Evolutionary conservation across 2,888 invertebrate species (phyloP).

Genomic region (Eupelmus urozonus): DNA sequence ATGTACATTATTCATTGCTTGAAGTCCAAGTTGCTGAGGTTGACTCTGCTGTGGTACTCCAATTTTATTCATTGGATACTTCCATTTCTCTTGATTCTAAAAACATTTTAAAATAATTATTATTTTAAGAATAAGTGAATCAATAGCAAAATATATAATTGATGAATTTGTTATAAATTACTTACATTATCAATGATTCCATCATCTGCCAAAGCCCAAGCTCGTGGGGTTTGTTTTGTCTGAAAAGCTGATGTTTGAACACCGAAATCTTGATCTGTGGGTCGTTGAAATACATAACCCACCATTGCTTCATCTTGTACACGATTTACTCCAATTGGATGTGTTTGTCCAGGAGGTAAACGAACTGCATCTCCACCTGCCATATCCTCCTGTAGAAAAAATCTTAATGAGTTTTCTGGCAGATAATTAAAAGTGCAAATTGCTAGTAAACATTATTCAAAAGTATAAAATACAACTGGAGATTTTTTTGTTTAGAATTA

Average conservation of each 20-base stretch:
- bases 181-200: conserved; percentile 88
- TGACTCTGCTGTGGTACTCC: conserved; percentile 80
- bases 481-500: no score
- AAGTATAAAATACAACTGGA: no score
- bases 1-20: conserved; percentile 78
- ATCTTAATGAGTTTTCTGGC: not conserved
- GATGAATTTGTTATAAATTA: conserved; percentile 63
- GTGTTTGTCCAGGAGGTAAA: conserved; percentile 74
- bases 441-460: no score
- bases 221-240: conserved; percentile 83
- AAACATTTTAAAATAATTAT: conserved; percentile 70
- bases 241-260: conserved; percentile 81
- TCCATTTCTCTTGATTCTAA: conserved; percentile 93
- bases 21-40: conserved; percentile 80
- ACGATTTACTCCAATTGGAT: conserved; percentile 74
- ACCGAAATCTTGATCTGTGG: conserved; percentile 88
- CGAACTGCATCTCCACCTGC: conserved; percentile 75
- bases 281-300: conserved; percentile 93
- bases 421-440: not conserved
- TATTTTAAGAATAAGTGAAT: conserved; percentile 2
- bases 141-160: not conserved
- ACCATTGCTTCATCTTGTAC: conserved; percentile 94
- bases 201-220: conserved; percentile 94
- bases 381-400: conserved; percentile 74
- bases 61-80: conserved; percentile 81